Evolutionary conservation across 2,797 vertebrate genomes (phyloP).

Genomic region (Ctenochaetus hawaiiensis): DNA sequence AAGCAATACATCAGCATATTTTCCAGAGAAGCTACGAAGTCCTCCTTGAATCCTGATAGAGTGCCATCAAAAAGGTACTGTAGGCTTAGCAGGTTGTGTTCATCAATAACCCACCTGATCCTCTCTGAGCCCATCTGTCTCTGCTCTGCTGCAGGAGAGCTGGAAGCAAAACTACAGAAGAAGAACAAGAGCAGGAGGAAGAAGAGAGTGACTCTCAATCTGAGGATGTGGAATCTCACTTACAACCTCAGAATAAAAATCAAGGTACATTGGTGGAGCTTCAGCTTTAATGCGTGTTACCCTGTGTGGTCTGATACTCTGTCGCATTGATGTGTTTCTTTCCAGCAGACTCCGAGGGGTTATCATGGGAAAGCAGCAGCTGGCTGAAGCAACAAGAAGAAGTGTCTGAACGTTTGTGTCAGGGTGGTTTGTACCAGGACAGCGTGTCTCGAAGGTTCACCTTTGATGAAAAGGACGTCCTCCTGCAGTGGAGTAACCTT

Average conservation of each 20-base stretch:
- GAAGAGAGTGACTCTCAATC: constrained; percentile 39
- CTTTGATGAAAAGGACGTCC: constrained; percentile 80
- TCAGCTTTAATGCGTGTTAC: not conserved
- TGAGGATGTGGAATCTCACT: constrained; percentile 22
- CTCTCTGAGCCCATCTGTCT: constrained; percentile 8
- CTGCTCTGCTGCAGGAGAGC: constrained; percentile 43
- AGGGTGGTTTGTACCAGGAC: constrained; percentile 83
- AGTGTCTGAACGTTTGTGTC: constrained; percentile 82
- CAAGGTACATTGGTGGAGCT: constrained; percentile 46
- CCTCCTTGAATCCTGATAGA: constrained; percentile 63
- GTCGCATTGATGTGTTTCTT: not conserved
- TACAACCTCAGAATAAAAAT: constrained; percentile 12
- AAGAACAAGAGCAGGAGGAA: constrained; percentile 35
- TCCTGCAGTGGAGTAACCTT: constrained; percentile 87
- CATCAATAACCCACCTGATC: not conserved
- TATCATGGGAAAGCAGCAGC: constrained; percentile 88
- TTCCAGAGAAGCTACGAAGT: constrained; percentile 61
- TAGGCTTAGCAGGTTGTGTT: not conserved
- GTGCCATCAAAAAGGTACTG: constrained; percentile 76
- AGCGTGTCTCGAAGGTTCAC: constrained; percentile 88
- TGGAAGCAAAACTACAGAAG: not conserved
- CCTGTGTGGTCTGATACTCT: not conserved
- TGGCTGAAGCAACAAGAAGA: constrained; percentile 84
- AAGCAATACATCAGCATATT: not conserved
- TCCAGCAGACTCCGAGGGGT: constrained; percentile 36